These are phyloP conservation scores for Sinocyclocheilus anshuiensis DNA, from an alignment of 2,113 vertebrate species.

Conservation along the genomic window DNA sequence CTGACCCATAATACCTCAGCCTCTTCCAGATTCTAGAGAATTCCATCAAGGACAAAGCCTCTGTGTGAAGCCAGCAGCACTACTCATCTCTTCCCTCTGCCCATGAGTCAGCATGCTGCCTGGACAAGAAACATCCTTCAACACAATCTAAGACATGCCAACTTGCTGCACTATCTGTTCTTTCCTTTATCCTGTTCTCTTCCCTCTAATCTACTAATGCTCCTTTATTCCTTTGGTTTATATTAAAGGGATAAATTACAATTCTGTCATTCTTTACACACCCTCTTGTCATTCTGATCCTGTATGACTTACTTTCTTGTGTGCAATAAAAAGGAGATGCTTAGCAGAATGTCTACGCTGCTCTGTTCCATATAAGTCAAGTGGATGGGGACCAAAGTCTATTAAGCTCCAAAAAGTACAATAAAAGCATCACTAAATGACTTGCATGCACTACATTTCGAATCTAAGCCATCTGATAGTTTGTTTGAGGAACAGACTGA, in stretches of 20 bases:
- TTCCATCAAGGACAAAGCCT: constrained; percentile 64
- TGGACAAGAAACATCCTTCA: constrained; percentile 33
- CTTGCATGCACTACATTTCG: neutral
- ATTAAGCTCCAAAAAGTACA: neutral
- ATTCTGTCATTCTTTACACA: neutral
- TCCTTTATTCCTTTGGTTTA: neutral
- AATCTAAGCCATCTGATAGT: neutral
- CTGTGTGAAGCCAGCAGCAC: constrained; percentile 51
- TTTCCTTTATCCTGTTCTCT: constrained; percentile 21
- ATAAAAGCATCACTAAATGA: neutral
- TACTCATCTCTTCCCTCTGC: constrained; percentile 50
- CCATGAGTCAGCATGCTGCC: constrained; percentile 42
- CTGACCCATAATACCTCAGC: constrained; percentile 61
- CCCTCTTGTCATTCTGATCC: neutral
- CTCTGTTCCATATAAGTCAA: neutral
- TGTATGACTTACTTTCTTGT: neutral
- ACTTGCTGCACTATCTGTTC: constrained; percentile 21
- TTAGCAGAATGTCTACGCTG: neutral
- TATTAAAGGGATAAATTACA: neutral
- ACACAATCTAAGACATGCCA: constrained; percentile 29
- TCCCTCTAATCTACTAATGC: constrained; percentile 4
- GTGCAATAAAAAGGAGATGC: neutral
- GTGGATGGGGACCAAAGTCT: neutral
- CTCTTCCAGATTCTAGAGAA: constrained; percentile 61
- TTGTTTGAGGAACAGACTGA: neutral